Evolutionary conservation across 2,797 vertebrate genomes (phyloP).

Genomic region (Sebastiscus albofasciatus): DNA sequence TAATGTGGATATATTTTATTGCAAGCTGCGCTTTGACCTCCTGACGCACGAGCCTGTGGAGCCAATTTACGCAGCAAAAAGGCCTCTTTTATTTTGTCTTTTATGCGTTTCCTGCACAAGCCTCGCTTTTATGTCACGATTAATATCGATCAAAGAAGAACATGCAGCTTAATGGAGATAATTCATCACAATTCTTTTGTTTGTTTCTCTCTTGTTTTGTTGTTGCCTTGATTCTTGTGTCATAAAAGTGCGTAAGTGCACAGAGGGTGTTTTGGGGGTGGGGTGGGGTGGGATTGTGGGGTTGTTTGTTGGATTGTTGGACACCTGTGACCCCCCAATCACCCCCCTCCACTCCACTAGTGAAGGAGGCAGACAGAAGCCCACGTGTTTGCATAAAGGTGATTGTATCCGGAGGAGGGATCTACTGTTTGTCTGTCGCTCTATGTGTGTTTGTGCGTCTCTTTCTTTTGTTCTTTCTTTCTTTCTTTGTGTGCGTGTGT

Average conservation of each 20-base stretch:
- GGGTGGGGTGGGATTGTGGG: neutral
- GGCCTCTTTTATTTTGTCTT: neutral
- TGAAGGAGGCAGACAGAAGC: constrained; percentile 43
- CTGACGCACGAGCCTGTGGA: neutral
- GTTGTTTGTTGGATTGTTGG: constrained; percentile 14
- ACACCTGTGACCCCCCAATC: constrained; percentile 55
- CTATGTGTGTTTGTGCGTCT: neutral
- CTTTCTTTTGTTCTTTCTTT: neutral
- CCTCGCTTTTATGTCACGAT: neutral
- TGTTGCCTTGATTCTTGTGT: neutral
- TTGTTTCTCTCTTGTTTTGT: neutral
- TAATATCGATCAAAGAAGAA: neutral
- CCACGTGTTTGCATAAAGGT: constrained; percentile 67
- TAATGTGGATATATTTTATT: neutral
- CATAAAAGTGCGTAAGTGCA: neutral
- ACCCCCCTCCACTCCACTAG: constrained; percentile 11
- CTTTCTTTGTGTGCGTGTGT: constrained; percentile 1
- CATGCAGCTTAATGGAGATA: neutral
- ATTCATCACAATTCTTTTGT: neutral
- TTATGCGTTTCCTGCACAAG: neutral
- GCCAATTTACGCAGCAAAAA: neutral
- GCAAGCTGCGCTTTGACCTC: neutral
- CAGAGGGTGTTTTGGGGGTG: neutral
- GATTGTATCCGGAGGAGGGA: constrained; percentile 53
- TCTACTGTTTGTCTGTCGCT: constrained; percentile 15